Base-by-base conservation (phyloP, 2,113 vertebrate genomes). In the Oncorhynchus kisutch region DNA sequence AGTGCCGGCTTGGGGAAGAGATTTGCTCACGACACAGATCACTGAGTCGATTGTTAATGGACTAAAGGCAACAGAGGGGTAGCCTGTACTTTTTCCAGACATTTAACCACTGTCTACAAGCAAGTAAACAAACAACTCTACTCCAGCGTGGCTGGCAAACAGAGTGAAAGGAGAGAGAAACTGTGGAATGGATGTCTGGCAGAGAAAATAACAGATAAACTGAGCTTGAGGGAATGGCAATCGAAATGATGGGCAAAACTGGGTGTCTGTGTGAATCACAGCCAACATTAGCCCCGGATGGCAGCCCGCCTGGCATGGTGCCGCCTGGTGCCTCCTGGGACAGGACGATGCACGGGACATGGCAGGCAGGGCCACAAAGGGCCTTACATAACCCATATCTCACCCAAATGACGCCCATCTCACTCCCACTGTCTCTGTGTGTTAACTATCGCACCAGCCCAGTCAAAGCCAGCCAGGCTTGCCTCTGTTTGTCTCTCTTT, bases 241-340 rank as follows among this genome's bases (percentile, higher is more conserved):
- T 68, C 24, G 20, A 87, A 78, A 72, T 66, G 74, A 90, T 86
- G 86, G 70, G 78, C 73, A 76, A 86, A 89, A 91, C 76, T 84
- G 82, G 70, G 82, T 86, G 86, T 84, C 82, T 80, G 76, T 60
- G 78, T 78, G 82, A 90, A 85, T 87, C 74, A 72, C 2, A 57
- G 81, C 54, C 71, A 81, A 69, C 70, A 74, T 70, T 48, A 84
- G 78, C 71, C 72, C 62, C 54, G 75, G 76, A 64, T 45, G 48
- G 75, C 67, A 82, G 71, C 18, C 75, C 70, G 78, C 71, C 81
- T 5, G 69, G 49, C 82, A 11, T 54, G 51, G 14, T 54, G 11
- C 14, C 14, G 49, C 12, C 39, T 39, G 64, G 45, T 81, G 72
- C 64, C 75, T 78, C 57, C 62, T 67, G 25, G 78, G 79, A 79